phyloP scores from a whole-genome alignment of 2,113 vertebrate genomes.

The Corythoichthys haematopterus region DNA sequence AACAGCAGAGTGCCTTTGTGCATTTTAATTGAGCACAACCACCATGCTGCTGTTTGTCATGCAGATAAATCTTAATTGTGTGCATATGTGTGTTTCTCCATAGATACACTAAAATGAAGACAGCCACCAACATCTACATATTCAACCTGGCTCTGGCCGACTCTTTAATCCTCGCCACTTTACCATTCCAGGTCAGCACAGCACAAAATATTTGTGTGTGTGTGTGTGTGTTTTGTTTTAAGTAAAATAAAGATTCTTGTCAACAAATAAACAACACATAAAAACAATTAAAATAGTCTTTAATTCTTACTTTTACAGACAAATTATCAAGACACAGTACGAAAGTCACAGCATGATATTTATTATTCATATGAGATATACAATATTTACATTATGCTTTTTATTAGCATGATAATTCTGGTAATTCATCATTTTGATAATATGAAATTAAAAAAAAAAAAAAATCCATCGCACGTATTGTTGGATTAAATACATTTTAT shows the following conservation, averaged over 20 bases:
- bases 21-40: neutral
- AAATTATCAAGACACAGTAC: no score
- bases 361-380: no score
- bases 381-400: no score
- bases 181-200: slow-evolving; percentile 83
- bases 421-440: no score
- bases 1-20: neutral
- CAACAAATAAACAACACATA: neutral
- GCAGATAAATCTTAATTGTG: neutral
- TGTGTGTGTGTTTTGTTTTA: neutral
- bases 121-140: slow-evolving; percentile 97
- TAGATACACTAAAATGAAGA: slow-evolving; percentile 99
- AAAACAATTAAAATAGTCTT: neutral
- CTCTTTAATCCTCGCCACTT: slow-evolving; percentile 85
- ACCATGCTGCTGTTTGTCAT: neutral
- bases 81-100: neutral
- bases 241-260: neutral
- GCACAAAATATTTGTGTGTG: neutral
- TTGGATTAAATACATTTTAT: no score
- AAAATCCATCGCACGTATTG: neutral
- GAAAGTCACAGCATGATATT: no score
- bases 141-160: slow-evolving; percentile 95
- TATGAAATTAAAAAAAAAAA: neutral
- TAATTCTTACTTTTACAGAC: no score
- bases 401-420: no score